phyloP scores from a whole-genome alignment of 2,797 vertebrate genomes.

The Scolopax bukidnonensis region DNA sequence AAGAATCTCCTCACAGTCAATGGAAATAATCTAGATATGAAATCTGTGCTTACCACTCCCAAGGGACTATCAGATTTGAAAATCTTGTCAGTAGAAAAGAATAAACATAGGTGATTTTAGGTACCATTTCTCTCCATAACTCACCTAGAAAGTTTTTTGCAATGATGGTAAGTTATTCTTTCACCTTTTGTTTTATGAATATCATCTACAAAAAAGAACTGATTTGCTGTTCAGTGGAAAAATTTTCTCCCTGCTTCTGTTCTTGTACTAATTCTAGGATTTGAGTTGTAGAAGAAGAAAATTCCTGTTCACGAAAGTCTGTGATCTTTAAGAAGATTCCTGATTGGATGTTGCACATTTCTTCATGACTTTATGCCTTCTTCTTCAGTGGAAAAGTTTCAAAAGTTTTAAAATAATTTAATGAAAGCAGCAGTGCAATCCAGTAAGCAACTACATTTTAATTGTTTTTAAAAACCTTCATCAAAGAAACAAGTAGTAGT shows the following conservation, averaged over 20 bases:
- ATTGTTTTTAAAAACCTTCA: background rate
- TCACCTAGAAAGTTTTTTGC: background rate
- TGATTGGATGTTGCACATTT: background rate
- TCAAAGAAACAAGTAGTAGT: background rate
- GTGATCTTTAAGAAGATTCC: background rate
- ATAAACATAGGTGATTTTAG: background rate
- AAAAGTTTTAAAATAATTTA: background rate
- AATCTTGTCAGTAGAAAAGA: background rate
- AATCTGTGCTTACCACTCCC: background rate
- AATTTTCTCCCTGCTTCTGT: background rate
- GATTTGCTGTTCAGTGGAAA: background rate
- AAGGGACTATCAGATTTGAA: background rate
- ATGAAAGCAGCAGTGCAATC: background rate
- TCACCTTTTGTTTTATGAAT: background rate
- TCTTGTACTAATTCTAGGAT: background rate
- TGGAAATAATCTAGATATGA: background rate
- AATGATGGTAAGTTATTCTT: background rate
- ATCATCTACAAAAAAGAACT: background rate
- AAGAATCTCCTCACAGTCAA: background rate
- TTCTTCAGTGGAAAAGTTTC: background rate
- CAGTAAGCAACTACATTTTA: background rate
- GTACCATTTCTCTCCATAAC: background rate
- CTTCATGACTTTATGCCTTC: background rate
- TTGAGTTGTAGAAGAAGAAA: background rate
- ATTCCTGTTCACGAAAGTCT: background rate